Conservation (phyloP, 2,797 vertebrate genomes). For the Setipinna tenuifilis region DNA sequence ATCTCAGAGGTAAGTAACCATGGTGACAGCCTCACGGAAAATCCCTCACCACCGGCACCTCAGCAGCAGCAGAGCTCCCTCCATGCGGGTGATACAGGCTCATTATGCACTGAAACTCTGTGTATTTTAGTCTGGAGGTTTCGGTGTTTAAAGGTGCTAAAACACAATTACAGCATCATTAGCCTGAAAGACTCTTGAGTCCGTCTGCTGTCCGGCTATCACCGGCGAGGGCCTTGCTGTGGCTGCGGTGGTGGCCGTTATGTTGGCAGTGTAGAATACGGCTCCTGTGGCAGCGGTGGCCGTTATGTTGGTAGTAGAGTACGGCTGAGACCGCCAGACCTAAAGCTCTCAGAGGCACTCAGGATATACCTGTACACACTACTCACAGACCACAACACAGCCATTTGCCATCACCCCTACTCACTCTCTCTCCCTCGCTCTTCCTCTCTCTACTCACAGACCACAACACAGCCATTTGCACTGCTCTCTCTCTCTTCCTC, state of each 20-base stretch:
- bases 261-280: neutral
- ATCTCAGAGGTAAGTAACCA: constrained; percentile 47
- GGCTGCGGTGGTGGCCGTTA: neutral
- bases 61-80: neutral
- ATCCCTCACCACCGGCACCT: constrained; percentile 2
- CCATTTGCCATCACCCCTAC: neutral
- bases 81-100: neutral
- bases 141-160: neutral
- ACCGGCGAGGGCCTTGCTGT: neutral
- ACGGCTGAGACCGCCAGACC: neutral
- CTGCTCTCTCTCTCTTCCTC: too few relatives aligned
- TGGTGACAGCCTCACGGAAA: constrained; percentile 42
- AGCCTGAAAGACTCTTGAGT: constrained; percentile 33
- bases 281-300: too few relatives aligned
- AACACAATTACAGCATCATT: constrained; percentile 38
- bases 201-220: constrained; percentile 25
- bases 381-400: neutral
- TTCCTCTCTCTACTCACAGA: neutral
- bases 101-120: neutral
- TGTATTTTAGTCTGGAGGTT: neutral
- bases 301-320: neutral
- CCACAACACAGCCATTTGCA: neutral
- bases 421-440: too few relatives aligned
- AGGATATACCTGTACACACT: neutral
- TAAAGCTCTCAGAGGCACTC: neutral